phyloP scores from a whole-genome alignment of 2,113 vertebrate species.

The Montifringilla adamsi region DNA sequence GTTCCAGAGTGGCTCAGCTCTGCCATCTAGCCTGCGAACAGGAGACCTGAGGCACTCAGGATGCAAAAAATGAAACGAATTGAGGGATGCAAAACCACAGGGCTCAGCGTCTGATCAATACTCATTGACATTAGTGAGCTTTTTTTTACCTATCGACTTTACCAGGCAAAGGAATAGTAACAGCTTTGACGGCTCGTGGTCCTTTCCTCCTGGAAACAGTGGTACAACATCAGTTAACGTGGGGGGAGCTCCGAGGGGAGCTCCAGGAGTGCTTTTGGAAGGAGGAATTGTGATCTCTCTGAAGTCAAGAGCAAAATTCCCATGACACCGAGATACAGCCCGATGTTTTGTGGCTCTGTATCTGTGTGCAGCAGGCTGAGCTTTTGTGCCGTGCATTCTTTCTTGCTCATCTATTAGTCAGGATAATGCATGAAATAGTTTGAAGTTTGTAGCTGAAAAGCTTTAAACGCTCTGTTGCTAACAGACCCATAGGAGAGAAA shows the following conservation, averaged over 20 bases:
- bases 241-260: background rate
- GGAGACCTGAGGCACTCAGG: background rate
- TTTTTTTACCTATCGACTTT: background rate
- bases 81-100: background rate
- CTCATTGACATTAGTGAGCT: background rate
- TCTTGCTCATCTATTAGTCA: constrained; percentile 64
- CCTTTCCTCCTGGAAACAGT: background rate
- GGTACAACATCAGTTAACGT: background rate
- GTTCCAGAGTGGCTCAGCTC: background rate
- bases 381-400: constrained; percentile 52
- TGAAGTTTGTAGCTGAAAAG: constrained; percentile 37
- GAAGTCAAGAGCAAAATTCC: background rate
- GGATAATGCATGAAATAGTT: constrained; percentile 59
- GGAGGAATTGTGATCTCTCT: background rate
- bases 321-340: background rate
- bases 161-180: background rate
- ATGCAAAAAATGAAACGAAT: background rate
- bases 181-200: background rate
- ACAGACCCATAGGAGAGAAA: constrained; percentile 3
- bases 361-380: background rate
- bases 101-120: background rate
- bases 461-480: constrained; percentile 41
- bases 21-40: constrained; percentile 5
- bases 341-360: background rate
- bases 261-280: background rate